A percentile compares a stretch with the other conserved stretches of the same genome.
Conservation (phyloP, 2,888 invertebrate species). For the Spodoptera littoralis region DNA sequence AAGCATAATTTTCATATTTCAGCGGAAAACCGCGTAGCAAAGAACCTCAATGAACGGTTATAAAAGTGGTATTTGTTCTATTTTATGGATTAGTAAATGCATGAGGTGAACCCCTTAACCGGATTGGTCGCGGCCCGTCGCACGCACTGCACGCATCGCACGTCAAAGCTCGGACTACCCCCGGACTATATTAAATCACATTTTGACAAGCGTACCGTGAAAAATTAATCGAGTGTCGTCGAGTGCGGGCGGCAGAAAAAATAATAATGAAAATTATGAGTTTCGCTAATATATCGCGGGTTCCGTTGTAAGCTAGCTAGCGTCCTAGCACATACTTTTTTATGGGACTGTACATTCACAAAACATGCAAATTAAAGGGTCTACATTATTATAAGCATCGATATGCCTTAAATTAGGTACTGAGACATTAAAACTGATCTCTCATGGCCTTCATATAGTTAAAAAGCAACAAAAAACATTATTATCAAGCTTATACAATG, state of each 20-base stretch:
- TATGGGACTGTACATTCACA: too few relatives aligned
- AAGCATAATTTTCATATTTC: slow-evolving; percentile 4
- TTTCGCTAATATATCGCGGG: slow-evolving; percentile 13
- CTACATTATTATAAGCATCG: neutral
- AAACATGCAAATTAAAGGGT: neutral
- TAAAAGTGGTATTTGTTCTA: slow-evolving; percentile 14
- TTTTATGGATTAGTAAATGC: slow-evolving; percentile 39
- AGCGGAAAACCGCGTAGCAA: neutral
- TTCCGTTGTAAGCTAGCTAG: slow-evolving; percentile 23
- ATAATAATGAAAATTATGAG: slow-evolving; percentile 56
- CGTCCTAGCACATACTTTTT: too few relatives aligned
- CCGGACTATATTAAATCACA: slow-evolving; percentile 86
- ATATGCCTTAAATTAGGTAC: too few relatives aligned
- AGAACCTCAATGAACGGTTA: slow-evolving; percentile 39
- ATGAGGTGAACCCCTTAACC: slow-evolving; percentile 52
- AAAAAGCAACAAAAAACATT: too few relatives aligned
- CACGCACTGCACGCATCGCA: slow-evolving; percentile 74
- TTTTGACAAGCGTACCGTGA: slow-evolving; percentile 89
- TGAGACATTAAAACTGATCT: too few relatives aligned
- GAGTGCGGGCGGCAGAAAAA: slow-evolving; percentile 78
- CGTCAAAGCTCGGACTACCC: slow-evolving; percentile 83
- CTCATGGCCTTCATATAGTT: too few relatives aligned
- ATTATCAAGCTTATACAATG: too few relatives aligned
- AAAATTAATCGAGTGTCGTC: slow-evolving; percentile 88
- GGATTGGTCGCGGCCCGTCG: slow-evolving; percentile 63